Percentiles rank a stretch among this genome's conserved stretches.
Conservation (phyloP, 2,888 invertebrate genomes). For the Rotaria sp. region DNA sequence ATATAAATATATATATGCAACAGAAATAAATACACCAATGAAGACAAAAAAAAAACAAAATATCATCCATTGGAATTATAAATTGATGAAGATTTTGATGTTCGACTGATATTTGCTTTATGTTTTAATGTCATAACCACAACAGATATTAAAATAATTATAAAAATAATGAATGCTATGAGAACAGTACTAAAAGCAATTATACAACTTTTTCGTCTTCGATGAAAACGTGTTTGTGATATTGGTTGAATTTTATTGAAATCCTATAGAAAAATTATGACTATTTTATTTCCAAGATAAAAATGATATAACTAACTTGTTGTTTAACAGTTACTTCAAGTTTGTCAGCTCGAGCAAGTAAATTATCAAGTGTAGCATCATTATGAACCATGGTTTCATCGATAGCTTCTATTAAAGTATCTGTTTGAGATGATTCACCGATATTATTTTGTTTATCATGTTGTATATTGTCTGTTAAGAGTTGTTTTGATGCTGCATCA, state of each 20-base stretch:
- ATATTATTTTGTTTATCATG: too few species aligned
- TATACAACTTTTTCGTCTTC: not conserved
- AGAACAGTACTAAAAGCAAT: not conserved
- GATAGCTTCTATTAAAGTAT: not conserved
- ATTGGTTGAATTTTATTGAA: not conserved
- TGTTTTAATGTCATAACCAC: not conserved
- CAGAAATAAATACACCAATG: too few species aligned
- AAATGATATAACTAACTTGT: not conserved
- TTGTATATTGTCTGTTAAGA: not conserved
- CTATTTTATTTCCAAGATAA: not conserved
- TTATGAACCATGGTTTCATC: not conserved
- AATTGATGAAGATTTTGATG: not conserved
- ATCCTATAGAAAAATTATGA: not conserved
- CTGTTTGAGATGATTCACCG: not conserved
- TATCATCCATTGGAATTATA: not conserved
- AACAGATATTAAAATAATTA: not conserved
- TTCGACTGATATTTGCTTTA: not conserved
- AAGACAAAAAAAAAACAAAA: not conserved
- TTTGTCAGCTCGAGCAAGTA: not conserved
- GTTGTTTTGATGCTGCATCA: not conserved
- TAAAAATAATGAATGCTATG: not conserved
- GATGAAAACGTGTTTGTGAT: not conserved
- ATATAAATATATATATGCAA: too few species aligned
- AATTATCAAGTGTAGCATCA: not conserved
- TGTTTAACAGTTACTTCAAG: not conserved